Percentiles rank a stretch among this genome's conserved stretches.
These are phyloP conservation scores for Bombus picipes DNA, from an alignment of 1,140 invertebrate genomes.

Conservation along the genomic window DNA sequence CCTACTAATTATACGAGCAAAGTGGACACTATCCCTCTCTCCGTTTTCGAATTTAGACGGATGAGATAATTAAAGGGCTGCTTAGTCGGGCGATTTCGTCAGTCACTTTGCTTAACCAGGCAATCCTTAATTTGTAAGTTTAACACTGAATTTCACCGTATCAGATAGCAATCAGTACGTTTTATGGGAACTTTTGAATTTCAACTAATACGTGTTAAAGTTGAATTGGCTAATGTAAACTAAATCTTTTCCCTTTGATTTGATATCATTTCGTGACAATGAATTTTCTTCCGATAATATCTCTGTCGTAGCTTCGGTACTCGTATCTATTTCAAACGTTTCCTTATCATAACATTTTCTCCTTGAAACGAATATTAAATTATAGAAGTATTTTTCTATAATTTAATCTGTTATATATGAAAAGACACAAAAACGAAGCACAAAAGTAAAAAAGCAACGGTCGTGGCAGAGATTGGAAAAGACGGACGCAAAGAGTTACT, in stretches of 20 bases:
- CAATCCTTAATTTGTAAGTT: neutral
- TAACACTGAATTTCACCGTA: neutral
- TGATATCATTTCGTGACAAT: no score
- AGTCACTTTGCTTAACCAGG: neutral
- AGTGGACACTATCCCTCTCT: neutral
- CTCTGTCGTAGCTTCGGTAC: no score
- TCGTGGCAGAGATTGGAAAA: neutral
- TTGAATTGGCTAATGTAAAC: no score
- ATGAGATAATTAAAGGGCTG: slow-evolving; percentile 10
- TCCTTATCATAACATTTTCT: no score
- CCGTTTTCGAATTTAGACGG: slow-evolving; percentile 9
- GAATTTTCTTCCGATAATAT: no score
- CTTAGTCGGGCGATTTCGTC: neutral
- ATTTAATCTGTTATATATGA: no score
- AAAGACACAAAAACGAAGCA: neutral
- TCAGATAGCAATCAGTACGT: neutral
- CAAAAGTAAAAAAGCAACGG: neutral
- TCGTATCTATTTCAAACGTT: no score
- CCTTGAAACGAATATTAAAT: no score
- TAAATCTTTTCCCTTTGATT: no score
- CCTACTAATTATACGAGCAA: neutral
- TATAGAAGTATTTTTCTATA: no score
- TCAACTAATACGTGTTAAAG: no score
- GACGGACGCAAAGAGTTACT: slow-evolving; percentile 10
- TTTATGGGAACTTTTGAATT: no score